Evolutionary conservation across 2,888 invertebrate species (phyloP).

Genomic region (Drosophila flavopinicola): DNA sequence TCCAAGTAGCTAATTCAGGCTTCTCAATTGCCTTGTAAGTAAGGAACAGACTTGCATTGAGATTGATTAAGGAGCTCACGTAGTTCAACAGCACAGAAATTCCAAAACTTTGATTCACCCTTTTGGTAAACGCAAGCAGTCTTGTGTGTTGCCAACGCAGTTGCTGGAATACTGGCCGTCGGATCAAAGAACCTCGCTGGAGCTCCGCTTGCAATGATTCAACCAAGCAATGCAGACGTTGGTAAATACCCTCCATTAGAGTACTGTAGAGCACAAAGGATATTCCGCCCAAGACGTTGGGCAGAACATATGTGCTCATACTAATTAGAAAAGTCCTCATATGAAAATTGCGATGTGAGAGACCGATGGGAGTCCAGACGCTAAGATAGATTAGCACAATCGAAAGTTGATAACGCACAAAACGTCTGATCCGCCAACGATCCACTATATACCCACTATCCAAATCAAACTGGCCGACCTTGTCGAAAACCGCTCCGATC

Average conservation of each 20-base stretch:
- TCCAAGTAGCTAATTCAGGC: slow-evolving; percentile 1
- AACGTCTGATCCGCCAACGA: slow-evolving; percentile 5
- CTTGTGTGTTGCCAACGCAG: slow-evolving; percentile 42
- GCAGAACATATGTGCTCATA: slow-evolving; percentile 44
- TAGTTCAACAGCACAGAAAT: slow-evolving; percentile 49
- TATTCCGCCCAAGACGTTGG: slow-evolving; percentile 49
- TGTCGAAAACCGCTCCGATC: slow-evolving; percentile 16
- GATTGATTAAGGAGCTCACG: slow-evolving; percentile 52
- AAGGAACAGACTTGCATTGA: slow-evolving; percentile 57
- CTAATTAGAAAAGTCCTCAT: slow-evolving; percentile 3
- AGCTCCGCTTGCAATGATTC: slow-evolving; percentile 32
- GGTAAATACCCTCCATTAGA: slow-evolving; percentile 40
- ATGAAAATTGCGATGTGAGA: slow-evolving; percentile 4
- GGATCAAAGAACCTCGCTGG: neutral
- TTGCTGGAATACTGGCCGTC: slow-evolving; percentile 27
- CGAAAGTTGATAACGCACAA: slow-evolving; percentile 34
- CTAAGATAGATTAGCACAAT: slow-evolving; percentile 25
- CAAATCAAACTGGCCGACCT: slow-evolving; percentile 44
- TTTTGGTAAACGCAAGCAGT: slow-evolving; percentile 43
- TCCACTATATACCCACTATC: slow-evolving; percentile 36
- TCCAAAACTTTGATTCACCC: slow-evolving; percentile 42
- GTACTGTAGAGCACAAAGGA: slow-evolving; percentile 55
- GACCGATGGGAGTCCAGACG: slow-evolving; percentile 13
- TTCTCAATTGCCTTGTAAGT: slow-evolving; percentile 48
- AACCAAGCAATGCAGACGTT: slow-evolving; percentile 37